phyloP scores from a whole-genome alignment of 2,888 invertebrate species.

The Andrena fulva region DNA sequence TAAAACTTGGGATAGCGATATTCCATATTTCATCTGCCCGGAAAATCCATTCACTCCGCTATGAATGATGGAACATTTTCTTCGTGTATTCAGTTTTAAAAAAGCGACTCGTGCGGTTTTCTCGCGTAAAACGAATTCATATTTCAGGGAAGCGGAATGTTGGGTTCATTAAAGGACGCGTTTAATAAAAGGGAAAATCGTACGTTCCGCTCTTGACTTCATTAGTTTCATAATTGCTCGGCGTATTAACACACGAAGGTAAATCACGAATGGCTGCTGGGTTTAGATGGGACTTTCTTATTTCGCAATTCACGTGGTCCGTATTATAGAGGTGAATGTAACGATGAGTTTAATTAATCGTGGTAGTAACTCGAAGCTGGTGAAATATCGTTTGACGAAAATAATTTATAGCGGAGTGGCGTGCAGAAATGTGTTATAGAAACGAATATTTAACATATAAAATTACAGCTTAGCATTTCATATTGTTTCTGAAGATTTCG shows the following conservation, averaged over 20 bases:
- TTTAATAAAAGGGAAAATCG: conserved; percentile 1
- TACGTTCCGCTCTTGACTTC: neutral
- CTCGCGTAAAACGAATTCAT: neutral
- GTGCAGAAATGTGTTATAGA: no score
- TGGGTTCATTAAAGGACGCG: neutral
- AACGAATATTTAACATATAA: no score
- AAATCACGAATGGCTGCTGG: neutral
- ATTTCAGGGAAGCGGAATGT: neutral
- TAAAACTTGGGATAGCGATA: neutral
- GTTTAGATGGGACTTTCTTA: neutral
- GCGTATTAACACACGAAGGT: neutral
- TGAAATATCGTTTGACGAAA: no score
- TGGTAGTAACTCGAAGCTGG: no score
- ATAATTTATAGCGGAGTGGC: no score
- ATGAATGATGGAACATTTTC: neutral
- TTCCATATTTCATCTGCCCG: neutral
- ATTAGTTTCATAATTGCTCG: neutral
- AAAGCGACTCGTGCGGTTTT: neutral
- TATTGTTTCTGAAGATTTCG: neutral
- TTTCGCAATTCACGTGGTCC: no score
- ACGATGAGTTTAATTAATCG: no score
- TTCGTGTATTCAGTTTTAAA: neutral
- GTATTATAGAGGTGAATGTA: no score
- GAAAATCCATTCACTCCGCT: neutral
- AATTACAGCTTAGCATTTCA: no score